A percentile compares a stretch with the other conserved stretches of the same genome.
Conservation (phyloP, 1,140 invertebrate genomes). For the Eumeta japonica region DNA sequence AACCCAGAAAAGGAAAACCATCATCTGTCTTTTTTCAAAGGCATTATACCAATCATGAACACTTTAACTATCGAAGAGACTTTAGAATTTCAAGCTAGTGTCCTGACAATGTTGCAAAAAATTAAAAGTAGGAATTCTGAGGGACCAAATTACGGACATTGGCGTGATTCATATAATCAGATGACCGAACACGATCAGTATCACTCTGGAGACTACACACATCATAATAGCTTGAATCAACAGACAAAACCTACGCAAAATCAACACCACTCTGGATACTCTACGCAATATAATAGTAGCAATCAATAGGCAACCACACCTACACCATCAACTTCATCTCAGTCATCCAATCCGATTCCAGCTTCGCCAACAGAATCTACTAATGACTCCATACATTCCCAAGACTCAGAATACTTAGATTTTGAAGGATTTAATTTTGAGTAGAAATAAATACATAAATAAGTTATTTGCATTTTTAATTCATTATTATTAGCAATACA, state of each 20-base stretch:
- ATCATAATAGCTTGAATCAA: constrained; percentile 15
- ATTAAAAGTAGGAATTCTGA: constrained; percentile 16
- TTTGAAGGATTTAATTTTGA: too few species aligned
- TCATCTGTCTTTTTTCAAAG: constrained; percentile 15
- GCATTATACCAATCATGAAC: constrained; percentile 14
- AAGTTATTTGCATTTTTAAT: too few species aligned
- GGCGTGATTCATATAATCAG: constrained; percentile 15
- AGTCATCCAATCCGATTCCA: constrained; percentile 14
- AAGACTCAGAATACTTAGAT: too few species aligned
- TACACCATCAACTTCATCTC: constrained; percentile 15
- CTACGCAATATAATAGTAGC: too few species aligned
- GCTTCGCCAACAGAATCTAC: constrained; percentile 11
- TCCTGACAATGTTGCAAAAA: constrained; percentile 15
- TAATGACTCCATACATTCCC: too few species aligned
- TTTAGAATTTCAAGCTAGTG: too few species aligned
- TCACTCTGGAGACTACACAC: constrained; percentile 16
- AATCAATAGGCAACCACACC: constrained; percentile 14
- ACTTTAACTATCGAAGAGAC: too few species aligned
- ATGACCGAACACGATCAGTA: constrained; percentile 16
- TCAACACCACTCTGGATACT: too few species aligned
- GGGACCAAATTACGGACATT: constrained; percentile 19
- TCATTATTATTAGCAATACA: too few species aligned
- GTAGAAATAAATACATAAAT: too few species aligned
- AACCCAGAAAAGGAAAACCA: constrained; percentile 16
- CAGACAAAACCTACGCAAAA: constrained; percentile 13